Evolutionary conservation across 1,140 invertebrate species (phyloP).

Genomic region (Drosophila nebulosa): DNA sequence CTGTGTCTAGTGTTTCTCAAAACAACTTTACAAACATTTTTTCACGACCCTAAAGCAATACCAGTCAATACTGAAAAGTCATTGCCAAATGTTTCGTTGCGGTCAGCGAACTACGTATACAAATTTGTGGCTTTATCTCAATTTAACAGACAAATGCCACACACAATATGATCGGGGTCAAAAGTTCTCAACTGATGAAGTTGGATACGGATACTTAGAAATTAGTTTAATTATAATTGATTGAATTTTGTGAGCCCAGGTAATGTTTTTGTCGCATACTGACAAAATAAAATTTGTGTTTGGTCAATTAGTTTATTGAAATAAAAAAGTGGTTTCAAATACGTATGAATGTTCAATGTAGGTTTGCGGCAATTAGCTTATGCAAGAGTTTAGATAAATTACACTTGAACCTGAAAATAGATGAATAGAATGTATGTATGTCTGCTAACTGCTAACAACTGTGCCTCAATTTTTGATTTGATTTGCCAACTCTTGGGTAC

Average conservation of each 20-base stretch:
- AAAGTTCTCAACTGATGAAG: background rate
- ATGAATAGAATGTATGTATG: background rate
- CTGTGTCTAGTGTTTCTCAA: too few species aligned
- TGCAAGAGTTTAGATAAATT: slow-evolving; percentile 45
- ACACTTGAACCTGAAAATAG: slow-evolving; percentile 43
- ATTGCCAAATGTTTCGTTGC: slow-evolving; percentile 31
- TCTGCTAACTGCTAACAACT: background rate
- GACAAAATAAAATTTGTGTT: too few species aligned
- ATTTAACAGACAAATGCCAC: slow-evolving; percentile 38
- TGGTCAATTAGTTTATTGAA: background rate
- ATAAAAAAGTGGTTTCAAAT: slow-evolving; percentile 17
- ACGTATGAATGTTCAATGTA: slow-evolving; percentile 13
- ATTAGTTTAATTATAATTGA: background rate
- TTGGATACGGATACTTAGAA: slow-evolving; percentile 29
- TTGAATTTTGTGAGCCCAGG: slow-evolving; percentile 5
- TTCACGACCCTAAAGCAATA: too few species aligned
- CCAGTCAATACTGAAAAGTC: background rate
- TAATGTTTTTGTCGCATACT: slow-evolving; percentile 32
- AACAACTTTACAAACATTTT: too few species aligned
- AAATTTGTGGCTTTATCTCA: slow-evolving; percentile 30
- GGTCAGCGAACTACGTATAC: slow-evolving; percentile 28
- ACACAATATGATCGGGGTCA: slow-evolving; percentile 27
- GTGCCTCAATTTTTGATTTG: background rate
- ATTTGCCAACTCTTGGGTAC: slow-evolving; percentile 12
- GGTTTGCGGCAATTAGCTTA: slow-evolving; percentile 45